Base-by-base conservation (phyloP, 2,113 vertebrate species). In the Galbula dea region DNA sequence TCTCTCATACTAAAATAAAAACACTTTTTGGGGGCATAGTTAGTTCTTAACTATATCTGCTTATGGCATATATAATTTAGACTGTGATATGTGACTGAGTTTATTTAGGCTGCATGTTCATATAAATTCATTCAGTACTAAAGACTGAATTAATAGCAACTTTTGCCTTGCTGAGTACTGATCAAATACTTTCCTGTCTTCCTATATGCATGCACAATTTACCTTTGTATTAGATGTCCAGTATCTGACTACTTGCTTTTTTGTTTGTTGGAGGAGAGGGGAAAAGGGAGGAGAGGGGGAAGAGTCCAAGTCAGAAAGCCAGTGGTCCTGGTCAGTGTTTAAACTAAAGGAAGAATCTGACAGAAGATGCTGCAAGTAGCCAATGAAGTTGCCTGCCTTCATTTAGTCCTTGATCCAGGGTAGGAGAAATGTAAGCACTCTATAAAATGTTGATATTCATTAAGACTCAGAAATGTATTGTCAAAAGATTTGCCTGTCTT, bases 221-320 rank as follows among this genome's bases (percentile, higher is more conserved):
- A 43, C 23, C 29, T 7, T 87, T 7, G 0, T 6, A 15, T 49
- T 58, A 37, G 23, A 3, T 5, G 7, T 32, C 32, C 74, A 26
- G 3, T 54, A 11, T 55, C 26, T 48, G 21, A 54, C 7, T 43
- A 4, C 21, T 63, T 83, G 65, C 12, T 55, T 51, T 65, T 45
- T 54, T 29, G 6, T 24, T 84, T 68, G 4, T 41, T 43, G 14
- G 0, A 2, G 10, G n/a, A n/a, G n/a, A n/a, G n/a, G n/a, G n/a
- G n/a, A n/a, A n/a, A n/a, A n/a, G n/a, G n/a, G n/a, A n/a, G 14
- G 0, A 2, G 10, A 29, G 12, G 0, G 2, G 12, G 41, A 43
- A 41, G 29, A 11, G 27, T 77, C 13, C 23, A 30, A 36, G 9
- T 75, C 39, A 72, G 39, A 83, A 88, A 59, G 43, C 14, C 51